These are phyloP conservation scores for Hyaena hyaena DNA, from an alignment of 2,113 vertebrate species.

Conservation along the genomic window DNA sequence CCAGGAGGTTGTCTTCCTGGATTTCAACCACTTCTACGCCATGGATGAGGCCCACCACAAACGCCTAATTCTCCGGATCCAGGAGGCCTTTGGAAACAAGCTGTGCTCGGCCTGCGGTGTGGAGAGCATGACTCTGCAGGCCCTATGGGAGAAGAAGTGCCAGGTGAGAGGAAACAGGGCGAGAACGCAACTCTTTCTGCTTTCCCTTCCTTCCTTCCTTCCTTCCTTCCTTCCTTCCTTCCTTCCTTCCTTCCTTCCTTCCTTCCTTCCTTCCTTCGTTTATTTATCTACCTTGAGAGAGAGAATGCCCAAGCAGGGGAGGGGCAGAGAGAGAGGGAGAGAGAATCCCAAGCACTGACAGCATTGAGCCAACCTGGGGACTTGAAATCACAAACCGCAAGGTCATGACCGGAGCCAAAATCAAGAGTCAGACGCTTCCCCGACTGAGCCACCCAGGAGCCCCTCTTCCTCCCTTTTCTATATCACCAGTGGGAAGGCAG, in stretches of 20 bases:
- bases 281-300: no score
- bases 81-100: conserved; percentile 92
- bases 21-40: conserved; percentile 99
- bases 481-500: background rate
- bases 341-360: no score
- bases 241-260: no score
- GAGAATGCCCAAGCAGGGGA: no score
- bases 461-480: background rate
- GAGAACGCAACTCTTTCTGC: background rate
- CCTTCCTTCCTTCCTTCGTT: no score
- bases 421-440: no score
- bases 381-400: no score
- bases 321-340: no score
- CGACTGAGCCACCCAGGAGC: no score
- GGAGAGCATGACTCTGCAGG: conserved; percentile 91
- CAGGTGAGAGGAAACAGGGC: conserved; percentile 88
- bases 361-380: no score
- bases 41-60: conserved; percentile 94
- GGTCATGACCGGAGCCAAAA: no score
- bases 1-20: conserved; percentile 93
- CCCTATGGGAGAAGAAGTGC: conserved; percentile 93
- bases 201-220: background rate
- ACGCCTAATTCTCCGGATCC: conserved; percentile 91
- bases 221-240: no score
- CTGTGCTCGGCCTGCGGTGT: conserved; percentile 90